Evolutionary conservation across 2,113 vertebrate species (phyloP).

Genomic region (Illadopsis cleaveri): DNA sequence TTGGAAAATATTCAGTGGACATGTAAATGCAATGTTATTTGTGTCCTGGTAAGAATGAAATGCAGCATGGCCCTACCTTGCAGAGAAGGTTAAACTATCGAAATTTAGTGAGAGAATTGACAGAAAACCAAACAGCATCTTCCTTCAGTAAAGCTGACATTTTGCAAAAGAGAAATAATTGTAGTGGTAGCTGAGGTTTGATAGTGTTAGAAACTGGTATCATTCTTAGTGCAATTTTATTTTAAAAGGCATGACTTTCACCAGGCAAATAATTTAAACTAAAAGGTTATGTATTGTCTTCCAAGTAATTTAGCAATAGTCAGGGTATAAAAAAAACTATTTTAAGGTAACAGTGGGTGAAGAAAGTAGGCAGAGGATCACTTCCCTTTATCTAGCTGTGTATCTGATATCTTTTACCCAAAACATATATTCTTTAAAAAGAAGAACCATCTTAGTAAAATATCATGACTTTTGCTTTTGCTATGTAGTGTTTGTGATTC

Average conservation of each 20-base stretch:
- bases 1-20: background rate
- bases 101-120: background rate
- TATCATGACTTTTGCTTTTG: background rate
- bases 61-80: background rate
- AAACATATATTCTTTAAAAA: background rate
- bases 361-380: background rate
- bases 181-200: background rate
- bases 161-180: background rate
- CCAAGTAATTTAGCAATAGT: background rate
- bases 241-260: background rate
- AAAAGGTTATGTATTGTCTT: background rate
- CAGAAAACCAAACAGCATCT: background rate
- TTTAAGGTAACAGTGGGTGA: background rate
- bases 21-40: background rate
- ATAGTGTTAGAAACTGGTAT: background rate
- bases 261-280: background rate
- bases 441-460: background rate
- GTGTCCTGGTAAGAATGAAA: background rate
- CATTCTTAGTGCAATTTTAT: background rate
- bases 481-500: background rate
- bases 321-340: background rate
- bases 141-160: background rate
- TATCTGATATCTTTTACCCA: background rate
- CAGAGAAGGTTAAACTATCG: background rate
- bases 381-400: background rate